Conservation (phyloP, 2,888 invertebrate genomes). For the Hypolimnas misippus region DNA sequence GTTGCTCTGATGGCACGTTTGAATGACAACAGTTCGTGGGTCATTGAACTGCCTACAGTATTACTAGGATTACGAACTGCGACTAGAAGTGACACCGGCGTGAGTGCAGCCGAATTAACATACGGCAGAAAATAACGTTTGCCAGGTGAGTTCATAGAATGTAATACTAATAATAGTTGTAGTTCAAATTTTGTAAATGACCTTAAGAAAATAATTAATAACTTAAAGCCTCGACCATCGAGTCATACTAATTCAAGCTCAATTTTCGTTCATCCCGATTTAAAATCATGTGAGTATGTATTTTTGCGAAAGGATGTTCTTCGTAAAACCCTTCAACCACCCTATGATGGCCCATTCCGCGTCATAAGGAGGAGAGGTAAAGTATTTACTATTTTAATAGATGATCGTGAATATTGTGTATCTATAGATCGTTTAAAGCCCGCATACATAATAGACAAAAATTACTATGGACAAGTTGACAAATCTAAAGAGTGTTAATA, state of each 20-base stretch:
- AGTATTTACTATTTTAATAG: no score
- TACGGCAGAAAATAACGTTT: conserved; percentile 33
- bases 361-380: no score
- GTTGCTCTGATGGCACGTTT: conserved; percentile 34
- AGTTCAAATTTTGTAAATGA: not conserved
- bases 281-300: conserved; percentile 12
- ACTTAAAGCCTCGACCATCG: conserved; percentile 16
- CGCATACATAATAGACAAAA: no score
- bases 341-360: no score
- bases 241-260: conserved; percentile 16
- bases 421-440: no score
- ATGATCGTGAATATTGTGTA: no score
- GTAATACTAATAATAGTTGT: not conserved
- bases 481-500: no score
- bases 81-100: conserved; percentile 29
- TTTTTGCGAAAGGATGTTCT: conserved; percentile 21
- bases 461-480: no score
- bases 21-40: conserved; percentile 24
- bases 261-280: conserved; percentile 13
- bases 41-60: conserved; percentile 34
- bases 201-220: not conserved
- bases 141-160: conserved; percentile 35
- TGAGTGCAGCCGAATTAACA: conserved; percentile 37
- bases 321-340: no score
- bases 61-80: conserved; percentile 40